Conservation (phyloP, 2,888 invertebrate species). For the Zhuqinia jingwanae region DNA sequence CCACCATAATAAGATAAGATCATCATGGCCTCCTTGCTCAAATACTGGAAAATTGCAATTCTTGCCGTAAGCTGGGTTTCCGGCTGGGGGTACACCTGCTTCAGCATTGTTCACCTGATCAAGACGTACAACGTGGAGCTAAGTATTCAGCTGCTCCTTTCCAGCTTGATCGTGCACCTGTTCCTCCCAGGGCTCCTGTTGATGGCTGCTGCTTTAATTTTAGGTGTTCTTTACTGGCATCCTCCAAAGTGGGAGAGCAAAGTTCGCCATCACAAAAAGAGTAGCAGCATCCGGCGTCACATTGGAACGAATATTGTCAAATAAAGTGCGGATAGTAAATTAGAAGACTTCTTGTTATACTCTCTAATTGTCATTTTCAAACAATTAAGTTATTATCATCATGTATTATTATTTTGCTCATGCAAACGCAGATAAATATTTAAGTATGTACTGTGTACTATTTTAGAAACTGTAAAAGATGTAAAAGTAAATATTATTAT, state of each 20-base stretch:
- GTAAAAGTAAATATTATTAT: too few species aligned
- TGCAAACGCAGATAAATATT: too few species aligned
- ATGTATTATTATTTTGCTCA: too few species aligned
- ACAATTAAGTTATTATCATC: not conserved
- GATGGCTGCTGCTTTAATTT: slow-evolving; percentile 57
- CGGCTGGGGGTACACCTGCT: slow-evolving; percentile 72
- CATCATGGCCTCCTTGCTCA: slow-evolving; percentile 14
- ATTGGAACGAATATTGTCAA: slow-evolving; percentile 64
- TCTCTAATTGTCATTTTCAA: too few species aligned
- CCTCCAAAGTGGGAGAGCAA: slow-evolving; percentile 18
- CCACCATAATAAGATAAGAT: too few species aligned
- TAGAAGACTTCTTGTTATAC: too few species aligned
- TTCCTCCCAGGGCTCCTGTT: slow-evolving; percentile 68
- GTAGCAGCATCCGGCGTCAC: not conserved
- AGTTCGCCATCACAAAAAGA: not conserved
- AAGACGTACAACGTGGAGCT: slow-evolving; percentile 68
- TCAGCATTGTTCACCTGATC: slow-evolving; percentile 61
- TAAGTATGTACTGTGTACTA: too few species aligned
- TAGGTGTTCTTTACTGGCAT: slow-evolving; percentile 61
- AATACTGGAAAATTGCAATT: slow-evolving; percentile 67
- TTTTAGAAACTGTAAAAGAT: too few species aligned
- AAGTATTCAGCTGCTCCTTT: slow-evolving; percentile 69
- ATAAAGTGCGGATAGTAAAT: too few species aligned
- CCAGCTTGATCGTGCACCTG: slow-evolving; percentile 64
- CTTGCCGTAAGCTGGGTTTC: slow-evolving; percentile 68